Evolutionary conservation across 92 coral and sea anemone species (phyloP), one percentile per base, ranked within the genome.

Genomic region (Muricea muricata): DNA sequence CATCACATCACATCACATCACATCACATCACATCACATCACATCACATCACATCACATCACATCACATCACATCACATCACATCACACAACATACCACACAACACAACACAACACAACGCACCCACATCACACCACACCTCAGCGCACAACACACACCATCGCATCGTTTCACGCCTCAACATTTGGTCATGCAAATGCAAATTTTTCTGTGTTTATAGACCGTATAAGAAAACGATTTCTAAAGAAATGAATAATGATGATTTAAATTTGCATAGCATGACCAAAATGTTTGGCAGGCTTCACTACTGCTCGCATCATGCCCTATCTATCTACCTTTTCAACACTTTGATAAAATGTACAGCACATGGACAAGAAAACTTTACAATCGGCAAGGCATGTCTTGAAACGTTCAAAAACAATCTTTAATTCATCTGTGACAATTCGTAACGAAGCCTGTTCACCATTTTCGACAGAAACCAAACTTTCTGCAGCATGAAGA

Each of bases 321-420:
- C 10, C 18, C 39, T 34, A 9, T 24, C 0, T 40, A 75, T 89
- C 54, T 13, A 96, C 99, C 93, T 90, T 97, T 65, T 97, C 99
- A 0, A 97, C 99, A 85, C 99, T 97, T 40, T 95, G 82, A 89
- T 88, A 97, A 84, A 97, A 97, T 20, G 99, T 97, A 25, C 97
- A 95, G 57, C 97, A 93, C 99, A 97, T 97, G 42, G 99, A 93
- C 83, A 97, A 72, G 73, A 97, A 80, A 73, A 97, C 99, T 79
- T 97, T 97, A 56, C 94, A 97, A 86, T 97, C 98, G 25, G 97
- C 91, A 82, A 97, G 90, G 13, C 94, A 91, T 14, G 99, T 97
- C 82, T 97, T 97, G 46, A 97, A 97, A 32, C 94, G 97, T 77
- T 97, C 96, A 67, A 93, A 97, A 7, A 97, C 99, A 75, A 97